Base-by-base conservation (phyloP, 2,888 invertebrate genomes). In the Latrodectus hesperus region DNA sequence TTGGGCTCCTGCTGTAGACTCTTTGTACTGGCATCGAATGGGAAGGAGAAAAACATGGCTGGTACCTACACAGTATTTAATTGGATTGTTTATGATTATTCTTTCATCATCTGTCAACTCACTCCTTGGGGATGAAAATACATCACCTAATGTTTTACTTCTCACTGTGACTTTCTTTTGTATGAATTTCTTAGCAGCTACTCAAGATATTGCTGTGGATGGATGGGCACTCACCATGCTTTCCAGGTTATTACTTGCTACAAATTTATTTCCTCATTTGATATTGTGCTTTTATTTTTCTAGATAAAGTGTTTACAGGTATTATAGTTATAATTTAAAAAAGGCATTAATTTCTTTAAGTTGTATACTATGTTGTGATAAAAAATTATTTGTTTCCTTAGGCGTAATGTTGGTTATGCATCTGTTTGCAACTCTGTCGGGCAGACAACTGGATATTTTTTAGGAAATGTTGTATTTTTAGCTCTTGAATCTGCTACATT, bases 171-270 rank as follows among this genome's bases (percentile, higher is more conserved):
- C 97, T 86, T 99, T 99, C 93, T 96, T 99, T 92, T 93, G 95
- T 82, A 93, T 99, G 5, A 99, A 99, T 92, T 98, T 99, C 91
- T 93, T 99, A 91, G 99, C 99, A 9, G 99, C 99, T 3, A 99
- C 99, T 1, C 99, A 99, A 93, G 99, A 99, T 92, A 99, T 99
- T 91, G 99, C 98, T 17, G 99, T 99, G 0, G 99, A 99, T 93
- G 99, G 99, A 38, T 99, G 99, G 99, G 99, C 99, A 0, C 93
- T 99, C 14, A 99, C 99, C 0, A 99, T 99, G 98, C 93, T 99
- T 2, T 96, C 97, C 91, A 96, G 97, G 95, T 97, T 92, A 17
- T 8, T 73, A 22, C 55, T 80, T 65, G 16, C 16, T 75, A 49
- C 6, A 1, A 38, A 38, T 38, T 38, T 38, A 38, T 38, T 38